Conservation (phyloP, 2,113 vertebrate species). For the Prunella fulvescens region DNA sequence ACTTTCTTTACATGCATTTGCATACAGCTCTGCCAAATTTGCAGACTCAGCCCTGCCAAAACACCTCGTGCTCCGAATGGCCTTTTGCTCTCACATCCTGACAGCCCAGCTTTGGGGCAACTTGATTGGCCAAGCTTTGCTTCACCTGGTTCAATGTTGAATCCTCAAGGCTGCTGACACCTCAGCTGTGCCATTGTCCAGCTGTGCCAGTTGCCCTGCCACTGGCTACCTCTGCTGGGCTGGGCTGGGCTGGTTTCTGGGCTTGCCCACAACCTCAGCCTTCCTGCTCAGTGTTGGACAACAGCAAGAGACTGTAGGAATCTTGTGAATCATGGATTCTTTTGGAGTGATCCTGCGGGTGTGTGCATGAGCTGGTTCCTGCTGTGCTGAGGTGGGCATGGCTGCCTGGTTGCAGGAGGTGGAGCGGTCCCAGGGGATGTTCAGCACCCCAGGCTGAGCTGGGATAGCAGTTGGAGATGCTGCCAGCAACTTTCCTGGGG, state of each 20-base stretch:
- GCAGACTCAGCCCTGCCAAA: background rate
- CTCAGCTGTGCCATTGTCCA: background rate
- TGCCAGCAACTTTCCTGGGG: background rate
- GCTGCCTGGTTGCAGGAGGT: background rate
- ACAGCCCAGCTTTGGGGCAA: background rate
- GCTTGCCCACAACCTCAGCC: conserved; percentile 5
- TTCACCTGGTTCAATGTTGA: accelerated
- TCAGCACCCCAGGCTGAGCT: background rate
- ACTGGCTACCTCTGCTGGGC: background rate
- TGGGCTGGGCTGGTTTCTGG: background rate
- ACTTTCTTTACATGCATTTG: background rate
- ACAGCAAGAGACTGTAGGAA: background rate
- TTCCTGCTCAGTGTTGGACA: background rate
- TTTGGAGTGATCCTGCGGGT: background rate
- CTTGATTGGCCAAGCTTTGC: background rate
- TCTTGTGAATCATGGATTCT: conserved; percentile 20
- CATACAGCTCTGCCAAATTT: background rate
- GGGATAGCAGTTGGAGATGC: background rate
- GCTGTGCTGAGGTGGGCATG: background rate
- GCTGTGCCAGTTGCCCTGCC: background rate
- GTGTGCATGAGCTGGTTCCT: background rate
- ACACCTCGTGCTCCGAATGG: accelerated
- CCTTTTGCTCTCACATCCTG: background rate
- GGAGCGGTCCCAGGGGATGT: background rate
- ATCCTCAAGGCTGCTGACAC: background rate